Percentiles rank a stretch among this genome's conserved stretches.
Evolutionary conservation across 2,797 vertebrate species (phyloP).

Genomic region (Enteromius afrohamiltoni): DNA sequence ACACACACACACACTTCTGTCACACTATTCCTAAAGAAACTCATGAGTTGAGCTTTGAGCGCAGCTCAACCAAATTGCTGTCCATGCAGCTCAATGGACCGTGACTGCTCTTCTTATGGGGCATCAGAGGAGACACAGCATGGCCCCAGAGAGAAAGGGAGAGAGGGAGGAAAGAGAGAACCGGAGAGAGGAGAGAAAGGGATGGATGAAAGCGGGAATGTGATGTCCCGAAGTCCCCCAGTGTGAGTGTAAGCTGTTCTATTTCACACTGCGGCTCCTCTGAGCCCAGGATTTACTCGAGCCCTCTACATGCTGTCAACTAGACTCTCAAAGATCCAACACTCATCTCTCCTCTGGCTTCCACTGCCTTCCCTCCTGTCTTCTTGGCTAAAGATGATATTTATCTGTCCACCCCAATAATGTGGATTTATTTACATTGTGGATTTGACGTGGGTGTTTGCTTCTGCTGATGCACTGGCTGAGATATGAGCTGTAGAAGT

Average conservation of each 20-base stretch:
- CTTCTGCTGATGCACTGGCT: conserved; percentile 43
- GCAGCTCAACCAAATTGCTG: conserved; percentile 59
- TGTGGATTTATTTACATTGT: conserved; percentile 38
- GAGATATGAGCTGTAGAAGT: conserved; percentile 23
- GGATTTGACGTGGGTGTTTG: not conserved
- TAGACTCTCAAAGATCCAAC: conserved; percentile 49
- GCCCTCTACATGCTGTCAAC: conserved; percentile 58
- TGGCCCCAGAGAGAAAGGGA: conserved; percentile 55
- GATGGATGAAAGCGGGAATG: conserved; percentile 56
- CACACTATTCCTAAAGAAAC: conserved; percentile 38
- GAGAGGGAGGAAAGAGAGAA: conserved; percentile 36
- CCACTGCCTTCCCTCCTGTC: conserved; percentile 38
- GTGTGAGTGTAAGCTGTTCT: conserved; percentile 59
- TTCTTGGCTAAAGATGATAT: conserved; percentile 38
- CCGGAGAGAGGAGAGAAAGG: conserved; percentile 42
- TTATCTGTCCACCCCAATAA: conserved; percentile 39
- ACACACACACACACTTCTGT: conserved; percentile 23
- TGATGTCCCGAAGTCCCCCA: conserved; percentile 54
- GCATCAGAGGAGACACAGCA: conserved; percentile 56
- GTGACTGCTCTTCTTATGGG: conserved; percentile 60
- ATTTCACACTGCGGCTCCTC: conserved; percentile 57
- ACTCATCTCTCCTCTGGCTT: conserved; percentile 51
- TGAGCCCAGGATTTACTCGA: conserved; percentile 59
- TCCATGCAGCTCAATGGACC: conserved; percentile 57
- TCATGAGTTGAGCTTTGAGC: conserved; percentile 45